Conservation (phyloP, 2,113 vertebrate genomes). For the Aptenodytes forsteri region DNA sequence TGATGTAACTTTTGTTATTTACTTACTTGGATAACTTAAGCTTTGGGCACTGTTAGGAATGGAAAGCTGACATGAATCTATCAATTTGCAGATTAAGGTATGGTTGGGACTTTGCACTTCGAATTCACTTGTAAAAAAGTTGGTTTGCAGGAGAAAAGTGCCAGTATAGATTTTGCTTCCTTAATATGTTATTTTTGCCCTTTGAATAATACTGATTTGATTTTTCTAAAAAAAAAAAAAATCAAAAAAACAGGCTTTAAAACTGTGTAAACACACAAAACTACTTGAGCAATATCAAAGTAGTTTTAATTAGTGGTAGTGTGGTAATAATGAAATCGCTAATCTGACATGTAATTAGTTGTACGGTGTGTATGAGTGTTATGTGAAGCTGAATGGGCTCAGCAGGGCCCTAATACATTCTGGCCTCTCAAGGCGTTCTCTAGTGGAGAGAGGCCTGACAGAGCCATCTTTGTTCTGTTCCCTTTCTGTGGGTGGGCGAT, state of each 20-base stretch:
- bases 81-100: constrained; percentile 36
- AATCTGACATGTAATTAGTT: constrained; percentile 93
- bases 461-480: constrained; percentile 90
- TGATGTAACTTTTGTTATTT: constrained; percentile 78
- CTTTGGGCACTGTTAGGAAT: constrained; percentile 45
- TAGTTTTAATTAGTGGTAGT: constrained; percentile 92
- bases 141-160: not conserved
- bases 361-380: constrained; percentile 80
- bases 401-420: constrained; percentile 86
- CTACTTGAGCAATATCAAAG: constrained; percentile 89
- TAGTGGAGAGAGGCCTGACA: constrained; percentile 86
- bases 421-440: constrained; percentile 87
- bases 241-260: not conserved
- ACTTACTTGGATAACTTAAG: constrained; percentile 50
- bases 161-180: not conserved
- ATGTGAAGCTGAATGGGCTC: constrained; percentile 82
- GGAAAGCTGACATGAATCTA: constrained; percentile 44
- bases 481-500: constrained; percentile 90
- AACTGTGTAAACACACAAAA: constrained; percentile 83
- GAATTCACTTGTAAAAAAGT: not conserved
- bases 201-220: not conserved
- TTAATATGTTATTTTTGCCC: not conserved
- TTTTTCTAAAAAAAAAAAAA: not conserved
- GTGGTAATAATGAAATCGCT: constrained; percentile 88
- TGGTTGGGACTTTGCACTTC: not conserved